Conservation (phyloP, 1,140 invertebrate species). For the Delia radicum region DNA sequence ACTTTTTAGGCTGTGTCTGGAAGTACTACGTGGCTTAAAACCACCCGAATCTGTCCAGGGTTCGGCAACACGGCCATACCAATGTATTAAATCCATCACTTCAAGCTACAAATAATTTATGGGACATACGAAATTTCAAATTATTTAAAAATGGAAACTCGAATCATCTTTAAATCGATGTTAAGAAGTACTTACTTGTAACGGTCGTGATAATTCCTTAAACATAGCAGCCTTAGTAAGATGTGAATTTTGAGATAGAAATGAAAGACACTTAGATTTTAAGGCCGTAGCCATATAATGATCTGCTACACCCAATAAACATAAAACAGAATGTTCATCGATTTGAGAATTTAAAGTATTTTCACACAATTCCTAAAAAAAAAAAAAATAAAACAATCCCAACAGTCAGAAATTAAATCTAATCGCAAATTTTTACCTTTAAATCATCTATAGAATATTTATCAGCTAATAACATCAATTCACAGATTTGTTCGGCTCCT, state of each 20-base stretch:
- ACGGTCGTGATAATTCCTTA: conserved; percentile 63
- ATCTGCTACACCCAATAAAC: conserved; percentile 67
- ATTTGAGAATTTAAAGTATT: conserved; percentile 61
- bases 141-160: too few species aligned
- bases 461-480: conserved; percentile 64
- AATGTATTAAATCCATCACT: conserved; percentile 51
- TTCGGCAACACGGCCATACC: conserved; percentile 50
- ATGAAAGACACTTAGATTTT: conserved; percentile 62
- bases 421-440: conserved; percentile 34
- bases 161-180: neutral
- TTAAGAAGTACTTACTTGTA: conserved; percentile 57
- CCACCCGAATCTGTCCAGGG: conserved; percentile 48
- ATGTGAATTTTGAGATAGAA: conserved; percentile 61
- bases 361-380: conserved; percentile 63
- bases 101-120: conserved; percentile 43
- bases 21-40: conserved; percentile 44
- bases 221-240: conserved; percentile 66
- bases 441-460: conserved; percentile 54
- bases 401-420: neutral
- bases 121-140: too few species aligned
- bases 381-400: neutral
- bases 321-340: conserved; percentile 66
- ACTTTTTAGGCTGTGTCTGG: conserved; percentile 45
- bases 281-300: conserved; percentile 65
- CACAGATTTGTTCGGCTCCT: conserved; percentile 64